Evolutionary conservation across 2,113 vertebrate species (phyloP), one percentile per base, ranked within the genome.

Genomic region (Embiotoca jacksoni): DNA sequence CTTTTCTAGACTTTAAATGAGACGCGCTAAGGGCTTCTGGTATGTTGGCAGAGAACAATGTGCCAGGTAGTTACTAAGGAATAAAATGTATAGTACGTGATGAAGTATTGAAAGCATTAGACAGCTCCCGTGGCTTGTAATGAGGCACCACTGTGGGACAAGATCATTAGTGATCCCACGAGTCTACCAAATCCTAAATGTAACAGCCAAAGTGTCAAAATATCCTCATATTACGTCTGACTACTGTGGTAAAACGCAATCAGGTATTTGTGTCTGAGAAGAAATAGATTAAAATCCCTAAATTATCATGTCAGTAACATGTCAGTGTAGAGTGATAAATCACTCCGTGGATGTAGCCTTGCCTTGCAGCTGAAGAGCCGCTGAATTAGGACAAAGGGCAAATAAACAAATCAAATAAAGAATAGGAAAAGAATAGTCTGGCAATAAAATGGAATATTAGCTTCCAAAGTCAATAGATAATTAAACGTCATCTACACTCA

Each of bases 401-500:
- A 16, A 70, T 16, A 60, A 71, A 72, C 5, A 4, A 14, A 23
- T 36, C 13, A 37, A 16, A 5, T 33, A 15, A 11, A 66, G 5
- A 55, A 15, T 33, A 39, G 31, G 30, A 47, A 31, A 23, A 39
- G 0, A 57, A 16, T 23, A 39, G 35, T 2, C 6, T 39, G 7
- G 13, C n/a, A 36, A 41, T 5, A 49, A 1, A 63, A 23, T 3
- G 37, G 3, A 33, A 35, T n/a, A 8, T 65, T 72, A 53, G 39
- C 23, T 69, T 57, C 72, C 49, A 13, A 33, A 75, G 79, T 68
- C 44, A 60, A 83, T 69, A 36, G 13, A 75, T 73, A 31, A 81
- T 72, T 55, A 62, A 52, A 52, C 47, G 6, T 11, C 64, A 14
- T 49, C 4, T 4, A 55, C 4, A 50, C 52, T 57, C 13, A 31